Percentiles rank a stretch among this genome's conserved stretches.
These are phyloP conservation scores for Melanotus villosus DNA, from an alignment of 2,888 invertebrate genomes.

Conservation along the genomic window DNA sequence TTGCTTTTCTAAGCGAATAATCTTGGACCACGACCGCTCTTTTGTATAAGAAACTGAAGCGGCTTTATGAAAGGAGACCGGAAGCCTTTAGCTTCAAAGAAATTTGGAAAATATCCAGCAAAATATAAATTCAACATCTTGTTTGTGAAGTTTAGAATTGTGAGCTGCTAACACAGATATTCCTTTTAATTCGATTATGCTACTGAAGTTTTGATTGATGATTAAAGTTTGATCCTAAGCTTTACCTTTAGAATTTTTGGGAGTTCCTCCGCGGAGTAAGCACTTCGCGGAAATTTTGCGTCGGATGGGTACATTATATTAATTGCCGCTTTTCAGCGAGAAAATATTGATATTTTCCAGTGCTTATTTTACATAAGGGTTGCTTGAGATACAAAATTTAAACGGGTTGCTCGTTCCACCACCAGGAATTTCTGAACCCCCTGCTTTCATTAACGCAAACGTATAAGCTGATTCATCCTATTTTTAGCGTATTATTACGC, in stretches of 20 bases:
- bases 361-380: too few species aligned
- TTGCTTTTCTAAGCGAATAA: conserved; percentile 31
- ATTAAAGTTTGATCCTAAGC: conserved; percentile 17
- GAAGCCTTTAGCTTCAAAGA: conserved; percentile 20
- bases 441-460: too few species aligned
- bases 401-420: too few species aligned
- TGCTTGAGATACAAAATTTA: too few species aligned
- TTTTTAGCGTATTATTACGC: too few species aligned
- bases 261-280: not conserved
- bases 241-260: conserved; percentile 22
- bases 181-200: conserved; percentile 27
- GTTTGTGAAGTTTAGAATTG: conserved; percentile 27
- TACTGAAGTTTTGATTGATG: conserved; percentile 28
- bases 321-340: not conserved
- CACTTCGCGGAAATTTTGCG: conserved; percentile 5
- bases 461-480: too few species aligned
- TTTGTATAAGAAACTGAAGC: not conserved
- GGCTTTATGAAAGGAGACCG: not conserved
- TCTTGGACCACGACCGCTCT: conserved; percentile 13
- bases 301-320: conserved; percentile 7
- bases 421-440: too few species aligned
- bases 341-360: not conserved
- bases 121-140: conserved; percentile 23
- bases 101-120: conserved; percentile 30
- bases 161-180: conserved; percentile 21